Percentiles rank a stretch among this genome's conserved stretches.
These are phyloP conservation scores for Sebastes wilsoni DNA, from an alignment of 2,797 vertebrate species.

Conservation along the genomic window DNA sequence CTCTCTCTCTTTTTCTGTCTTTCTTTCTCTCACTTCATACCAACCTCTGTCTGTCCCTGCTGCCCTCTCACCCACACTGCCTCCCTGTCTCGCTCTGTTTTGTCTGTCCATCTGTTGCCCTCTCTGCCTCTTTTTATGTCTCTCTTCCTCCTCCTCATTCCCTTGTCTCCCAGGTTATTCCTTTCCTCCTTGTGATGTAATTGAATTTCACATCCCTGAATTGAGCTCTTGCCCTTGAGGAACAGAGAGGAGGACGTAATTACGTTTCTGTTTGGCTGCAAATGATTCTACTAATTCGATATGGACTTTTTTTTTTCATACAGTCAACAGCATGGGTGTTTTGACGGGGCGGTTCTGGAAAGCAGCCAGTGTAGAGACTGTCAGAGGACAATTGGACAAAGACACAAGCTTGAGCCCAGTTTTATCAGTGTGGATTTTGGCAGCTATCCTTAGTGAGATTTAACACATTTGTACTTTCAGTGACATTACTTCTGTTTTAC, in stretches of 20 bases:
- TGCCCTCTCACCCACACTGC: constrained; percentile 3
- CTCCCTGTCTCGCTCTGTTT: constrained; percentile 10
- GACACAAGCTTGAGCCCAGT: not conserved
- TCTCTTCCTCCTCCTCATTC: not conserved
- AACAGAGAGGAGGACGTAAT: constrained; percentile 41
- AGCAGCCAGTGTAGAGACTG: not conserved
- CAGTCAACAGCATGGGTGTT: constrained; percentile 11
- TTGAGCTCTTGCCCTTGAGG: constrained; percentile 40
- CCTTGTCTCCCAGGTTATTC: constrained; percentile 10
- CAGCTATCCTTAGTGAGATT: not conserved
- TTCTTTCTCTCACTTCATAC: not conserved
- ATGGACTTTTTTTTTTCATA: constrained; percentile 10
- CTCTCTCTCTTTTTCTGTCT: not conserved
- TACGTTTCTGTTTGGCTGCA: constrained; percentile 51
- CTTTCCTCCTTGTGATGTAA: constrained; percentile 38
- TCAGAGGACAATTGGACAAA: not conserved
- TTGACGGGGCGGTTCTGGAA: constrained; percentile 20
- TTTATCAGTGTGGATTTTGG: not conserved
- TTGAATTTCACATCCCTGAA: constrained; percentile 45
- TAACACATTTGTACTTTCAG: not conserved
- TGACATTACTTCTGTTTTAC: not conserved
- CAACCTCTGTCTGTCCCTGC: constrained; percentile 15
- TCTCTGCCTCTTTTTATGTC: not conserved
- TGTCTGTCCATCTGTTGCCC: constrained; percentile 29
- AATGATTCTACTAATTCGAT: constrained; percentile 52